Base-by-base conservation (phyloP, 2,113 vertebrate species). In the Cyanoramphus novaezelandiae region DNA sequence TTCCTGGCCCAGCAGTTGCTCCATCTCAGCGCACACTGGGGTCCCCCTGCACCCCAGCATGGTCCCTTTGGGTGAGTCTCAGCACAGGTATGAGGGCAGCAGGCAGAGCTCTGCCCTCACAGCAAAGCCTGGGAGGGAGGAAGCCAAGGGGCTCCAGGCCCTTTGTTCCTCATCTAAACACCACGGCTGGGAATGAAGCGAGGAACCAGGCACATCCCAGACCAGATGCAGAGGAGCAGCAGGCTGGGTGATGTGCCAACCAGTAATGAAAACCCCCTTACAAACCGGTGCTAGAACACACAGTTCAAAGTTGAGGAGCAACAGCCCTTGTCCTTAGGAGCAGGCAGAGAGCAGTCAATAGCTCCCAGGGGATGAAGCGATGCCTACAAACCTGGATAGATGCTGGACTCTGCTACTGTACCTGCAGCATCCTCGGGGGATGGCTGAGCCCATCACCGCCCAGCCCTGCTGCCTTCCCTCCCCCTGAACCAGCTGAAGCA, bases 81-180 rank as follows among this genome's bases (percentile, higher is more conserved):
- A 63, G 27, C 0, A 1, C 8, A 2, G 4, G 19, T 7, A 7
- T 0, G 6, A 43, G 23, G 15, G 27, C 53, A 62, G 28, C 18
- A 0, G 0, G 33, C 57, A n/a, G 24, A 79, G 33, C 53, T 31
- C 60, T 49, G 52, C 35, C 37, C 18, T 18, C 6, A 2, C 10
- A 3, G 17, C 6, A 5, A 12, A 78, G 67, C 39, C 39, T 57
- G 3, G 31, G 20, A 74, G 13, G 33, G 29, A 35, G 24, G 29
- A 71, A 29, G 6, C 39, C 18, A 17, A n/a, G 17, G 18, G 37
- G 10, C 15, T 21, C 21, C 1, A 0, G 2, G 41, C 49, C 31
- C 13, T 60, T 57, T 59, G 15, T 11, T 37, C 43, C 63, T 60
- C 68, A 24, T 5, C 10, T n/a, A 8, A 29, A 39, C 7, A 6